Evolutionary conservation across 2,113 vertebrate genomes (phyloP).

Genomic region (Bos javanicus): DNA sequence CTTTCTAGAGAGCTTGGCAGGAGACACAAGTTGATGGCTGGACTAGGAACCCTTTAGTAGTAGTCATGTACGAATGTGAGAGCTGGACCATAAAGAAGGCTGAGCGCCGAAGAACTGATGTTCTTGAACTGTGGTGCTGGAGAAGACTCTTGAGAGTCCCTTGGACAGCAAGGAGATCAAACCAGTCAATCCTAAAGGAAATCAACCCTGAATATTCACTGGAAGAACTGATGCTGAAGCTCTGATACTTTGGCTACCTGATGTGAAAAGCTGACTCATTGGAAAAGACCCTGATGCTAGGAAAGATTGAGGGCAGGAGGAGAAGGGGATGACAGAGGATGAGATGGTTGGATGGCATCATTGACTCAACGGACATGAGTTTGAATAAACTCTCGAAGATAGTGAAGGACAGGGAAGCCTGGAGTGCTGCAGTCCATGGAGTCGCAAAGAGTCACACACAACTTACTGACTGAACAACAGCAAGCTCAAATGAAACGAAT

Average conservation of each 20-base stretch:
- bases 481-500: not conserved
- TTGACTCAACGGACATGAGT: rapidly evolving
- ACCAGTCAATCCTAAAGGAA: not conserved
- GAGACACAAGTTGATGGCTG: not conserved
- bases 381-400: not conserved
- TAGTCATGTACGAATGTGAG: not conserved
- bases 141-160: not conserved
- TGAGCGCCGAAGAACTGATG: not conserved
- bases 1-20: not conserved
- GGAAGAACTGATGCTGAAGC: not conserved
- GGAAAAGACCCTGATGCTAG: too few relatives aligned
- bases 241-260: not conserved
- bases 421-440: not conserved
- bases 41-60: not conserved
- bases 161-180: not conserved
- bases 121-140: not conserved
- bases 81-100: not conserved
- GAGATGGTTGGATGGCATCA: not conserved
- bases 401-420: not conserved
- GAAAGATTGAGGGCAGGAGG: not conserved
- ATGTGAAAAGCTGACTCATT: too few relatives aligned
- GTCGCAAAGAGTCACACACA: not conserved
- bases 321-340: not conserved
- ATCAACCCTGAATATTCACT: not conserved
- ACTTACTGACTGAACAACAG: not conserved